Conservation (phyloP, 1,140 invertebrate species). For the Pseudobourletiella spinata region DNA sequence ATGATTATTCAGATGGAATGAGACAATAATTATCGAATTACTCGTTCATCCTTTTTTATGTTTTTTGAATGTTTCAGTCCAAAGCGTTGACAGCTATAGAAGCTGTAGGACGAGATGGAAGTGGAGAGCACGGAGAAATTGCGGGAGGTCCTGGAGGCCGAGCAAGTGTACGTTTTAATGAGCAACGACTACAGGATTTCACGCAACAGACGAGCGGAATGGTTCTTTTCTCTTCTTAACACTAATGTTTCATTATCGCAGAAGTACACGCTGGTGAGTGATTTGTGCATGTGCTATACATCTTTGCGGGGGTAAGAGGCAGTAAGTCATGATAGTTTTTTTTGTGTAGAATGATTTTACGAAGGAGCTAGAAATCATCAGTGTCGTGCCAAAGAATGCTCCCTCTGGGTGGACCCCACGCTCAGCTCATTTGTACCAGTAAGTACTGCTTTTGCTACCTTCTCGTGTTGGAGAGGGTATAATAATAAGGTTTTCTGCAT, state of each 20-base stretch:
- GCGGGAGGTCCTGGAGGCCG: slow-evolving; percentile 48
- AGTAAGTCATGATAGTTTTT: neutral
- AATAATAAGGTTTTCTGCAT: neutral
- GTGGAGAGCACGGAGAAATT: neutral
- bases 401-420: slow-evolving; percentile 45
- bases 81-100: too few relatives aligned
- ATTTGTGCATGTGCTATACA: neutral
- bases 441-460: slow-evolving; percentile 31
- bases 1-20: too few relatives aligned
- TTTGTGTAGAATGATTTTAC: slow-evolving; percentile 7
- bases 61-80: too few relatives aligned
- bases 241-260: slow-evolving; percentile 48
- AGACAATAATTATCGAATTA: too few relatives aligned
- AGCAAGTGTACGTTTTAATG: slow-evolving; percentile 59
- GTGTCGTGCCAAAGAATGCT: slow-evolving; percentile 50
- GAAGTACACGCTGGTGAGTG: slow-evolving; percentile 39
- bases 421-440: slow-evolving; percentile 48
- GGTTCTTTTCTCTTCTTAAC: slow-evolving; percentile 63
- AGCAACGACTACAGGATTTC: slow-evolving; percentile 65
- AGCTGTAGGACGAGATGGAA: too few relatives aligned
- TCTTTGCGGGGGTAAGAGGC: neutral
- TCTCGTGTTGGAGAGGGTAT: neutral
- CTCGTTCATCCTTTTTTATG: too few relatives aligned
- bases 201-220: slow-evolving; percentile 62
- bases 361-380: slow-evolving; percentile 54